phyloP scores from a whole-genome alignment of 2,113 vertebrate genomes.

The Sarotherodon lohbergeri region DNA sequence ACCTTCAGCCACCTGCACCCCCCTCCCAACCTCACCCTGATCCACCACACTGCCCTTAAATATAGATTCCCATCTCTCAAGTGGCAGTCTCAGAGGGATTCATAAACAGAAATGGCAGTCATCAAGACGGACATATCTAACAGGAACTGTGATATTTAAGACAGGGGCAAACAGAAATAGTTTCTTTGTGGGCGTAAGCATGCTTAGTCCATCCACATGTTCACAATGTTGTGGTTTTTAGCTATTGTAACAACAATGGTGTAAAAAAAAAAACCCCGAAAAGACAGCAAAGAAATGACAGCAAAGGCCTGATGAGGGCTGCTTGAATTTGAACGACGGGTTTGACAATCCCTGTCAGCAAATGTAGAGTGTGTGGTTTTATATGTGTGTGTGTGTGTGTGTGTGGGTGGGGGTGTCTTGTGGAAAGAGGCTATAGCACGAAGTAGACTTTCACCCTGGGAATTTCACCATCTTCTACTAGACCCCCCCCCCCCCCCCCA shows the following conservation, averaged over 20 bases:
- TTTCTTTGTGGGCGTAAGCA: not conserved
- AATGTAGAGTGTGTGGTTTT: not conserved
- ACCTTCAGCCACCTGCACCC: slow-evolving; percentile 41
- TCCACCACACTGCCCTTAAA: slow-evolving; percentile 42
- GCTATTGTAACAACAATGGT: not conserved
- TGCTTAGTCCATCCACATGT: not conserved
- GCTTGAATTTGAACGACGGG: not conserved
- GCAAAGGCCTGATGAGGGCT: not conserved
- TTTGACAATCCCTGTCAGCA: slow-evolving; percentile 20
- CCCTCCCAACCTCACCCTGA: not conserved
- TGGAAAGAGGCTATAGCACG: no score
- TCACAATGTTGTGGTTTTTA: not conserved
- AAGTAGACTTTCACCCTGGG: no score
- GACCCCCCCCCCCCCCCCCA: no score
- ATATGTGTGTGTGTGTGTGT: not conserved
- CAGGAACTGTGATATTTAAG: slow-evolving; percentile 30
- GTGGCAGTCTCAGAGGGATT: slow-evolving; percentile 31
- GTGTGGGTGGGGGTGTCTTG: not conserved
- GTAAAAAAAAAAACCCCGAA: fast-evolving
- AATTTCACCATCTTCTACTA: no score
- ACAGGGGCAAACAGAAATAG: not conserved
- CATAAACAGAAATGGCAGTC: slow-evolving; percentile 20
- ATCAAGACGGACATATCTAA: not conserved
- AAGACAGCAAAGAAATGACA: not conserved
- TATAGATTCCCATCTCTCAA: slow-evolving; percentile 45